Base-by-base conservation (phyloP, 1,140 invertebrate genomes). In the Caerostris extrusa region DNA sequence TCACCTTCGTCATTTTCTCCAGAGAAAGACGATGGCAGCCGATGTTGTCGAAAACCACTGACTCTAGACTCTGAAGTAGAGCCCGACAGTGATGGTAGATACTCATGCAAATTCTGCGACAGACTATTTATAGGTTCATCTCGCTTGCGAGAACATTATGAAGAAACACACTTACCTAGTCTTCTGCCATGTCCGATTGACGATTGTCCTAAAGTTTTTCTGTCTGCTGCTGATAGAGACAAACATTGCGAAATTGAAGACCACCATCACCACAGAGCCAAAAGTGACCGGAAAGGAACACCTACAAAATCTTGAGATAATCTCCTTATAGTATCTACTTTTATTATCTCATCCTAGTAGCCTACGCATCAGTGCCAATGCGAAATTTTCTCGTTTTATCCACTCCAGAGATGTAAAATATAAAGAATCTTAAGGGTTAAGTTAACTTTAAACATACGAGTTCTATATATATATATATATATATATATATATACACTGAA, bases 131-230 rank as follows among this genome's bases (percentile, higher is more conserved):
- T 97, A 95, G 96, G 97, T 57, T 95, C 96, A 10, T 96, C 96
- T 56, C 93, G 90, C 58, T 96, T 98, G 87, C 97, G 97, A 95
- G 96, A 97, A 94, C 97, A 98, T 96, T 97, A 96, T 96, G 97
- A 97, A 95, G 96, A 96, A 61, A 95, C 96, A 64, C 98, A 98
- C 95, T 95, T 95, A 55, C 95, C 95, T 64, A 95, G 96, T 94
- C 93, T 95, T 12, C 50, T 91, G 53, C 88, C 89, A 19, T 95
- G 93, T 89, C 82, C 93, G 17, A 97, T 98, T 60, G 97, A 97
- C 92, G 97, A 97, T 69, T 98, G 98, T 96, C 97, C 97, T n/a
- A 98, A 98, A 97, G 97, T 98, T 95, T 98, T 98, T 96, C 85
- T 94, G 7, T 71, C 92, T 14, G 88, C 87, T 57, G 7, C 86